Percentiles rank a stretch among this genome's conserved stretches.
Evolutionary conservation across 2,113 vertebrate species (phyloP).

Genomic region (Accipiter cooperii): DNA sequence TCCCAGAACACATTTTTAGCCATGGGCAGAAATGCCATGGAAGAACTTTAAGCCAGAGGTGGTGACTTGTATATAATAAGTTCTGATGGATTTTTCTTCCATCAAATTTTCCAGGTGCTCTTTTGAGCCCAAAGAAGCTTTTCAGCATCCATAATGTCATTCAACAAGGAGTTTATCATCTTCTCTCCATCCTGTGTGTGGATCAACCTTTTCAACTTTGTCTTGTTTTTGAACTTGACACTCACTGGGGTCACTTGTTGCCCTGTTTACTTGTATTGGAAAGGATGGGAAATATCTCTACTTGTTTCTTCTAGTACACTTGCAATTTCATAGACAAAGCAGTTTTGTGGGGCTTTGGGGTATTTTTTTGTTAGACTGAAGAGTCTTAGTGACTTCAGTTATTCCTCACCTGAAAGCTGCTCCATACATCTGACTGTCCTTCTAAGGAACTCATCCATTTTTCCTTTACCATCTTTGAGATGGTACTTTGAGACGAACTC

Average conservation of each 20-base stretch:
- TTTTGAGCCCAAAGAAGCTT: neutral
- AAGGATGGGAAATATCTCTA: neutral
- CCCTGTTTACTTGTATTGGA: neutral
- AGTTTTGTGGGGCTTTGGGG: neutral
- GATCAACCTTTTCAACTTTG: neutral
- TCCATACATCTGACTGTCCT: neutral
- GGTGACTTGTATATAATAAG: neutral
- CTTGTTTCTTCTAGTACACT: neutral
- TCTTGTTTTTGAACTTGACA: neutral
- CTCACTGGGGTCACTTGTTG: neutral
- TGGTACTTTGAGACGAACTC: neutral
- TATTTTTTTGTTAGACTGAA: neutral
- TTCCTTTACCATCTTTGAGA: neutral
- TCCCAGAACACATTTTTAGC: neutral
- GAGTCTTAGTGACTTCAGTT: neutral
- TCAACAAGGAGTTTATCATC: neutral
- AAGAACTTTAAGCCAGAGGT: neutral
- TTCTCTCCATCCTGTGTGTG: neutral
- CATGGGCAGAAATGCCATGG: neutral
- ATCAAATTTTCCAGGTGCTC: neutral
- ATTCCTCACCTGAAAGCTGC: neutral
- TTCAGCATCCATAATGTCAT: neutral
- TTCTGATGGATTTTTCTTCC: neutral
- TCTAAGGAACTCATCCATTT: neutral
- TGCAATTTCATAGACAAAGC: neutral